Evolutionary conservation across 2,113 vertebrate species (phyloP), one percentile per base, ranked within the genome.

Genomic region (Puntigrus tetrazona): DNA sequence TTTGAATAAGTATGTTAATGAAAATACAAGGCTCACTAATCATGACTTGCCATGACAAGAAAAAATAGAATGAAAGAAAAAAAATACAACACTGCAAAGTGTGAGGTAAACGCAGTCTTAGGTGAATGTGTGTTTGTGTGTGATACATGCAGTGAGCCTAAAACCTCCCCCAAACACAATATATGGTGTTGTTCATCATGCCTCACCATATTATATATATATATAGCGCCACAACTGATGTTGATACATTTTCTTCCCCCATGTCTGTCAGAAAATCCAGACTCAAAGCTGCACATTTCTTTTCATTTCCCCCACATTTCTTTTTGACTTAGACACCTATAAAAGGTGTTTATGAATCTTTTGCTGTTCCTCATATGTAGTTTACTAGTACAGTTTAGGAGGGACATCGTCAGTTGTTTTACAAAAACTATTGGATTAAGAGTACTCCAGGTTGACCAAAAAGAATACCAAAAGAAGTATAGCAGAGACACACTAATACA

Each of bases 1-100:
- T 65, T 31, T 65, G 2, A 69, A 69, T 38, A 22, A 69, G 65
- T 69, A 69, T 69, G 65, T 69, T 69, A 69, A 38, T 69, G 65
- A 69, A 69, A 69, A 69, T 38, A 4, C 34, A 69, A 20, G 4
- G 34, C 20, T 36, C 20, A 20, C 20, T 69, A 38, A 69, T 69
- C 8, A 38, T 69, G 18, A 38, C 65, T 22, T 69, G 20, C 31
- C 18, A 69, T 38, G 31, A 3, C 2, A 18, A 67, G 29, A 69
- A 10, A 65, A 69, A 69, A 69, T 22, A 36, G 65, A 69, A 22
- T 36, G 18, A 36, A 20, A 22, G 22, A 34, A 20, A 65, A 0
- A 36, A 69, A 20, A 1, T 34, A 10, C 34, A 69, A 10, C 31
- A 27, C 43, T 50, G 38, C 13, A 47, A n/a, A 76, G 25, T 31